Evolutionary conservation across 2,888 invertebrate species (phyloP).

Genomic region (Falcaria lacertinaria): DNA sequence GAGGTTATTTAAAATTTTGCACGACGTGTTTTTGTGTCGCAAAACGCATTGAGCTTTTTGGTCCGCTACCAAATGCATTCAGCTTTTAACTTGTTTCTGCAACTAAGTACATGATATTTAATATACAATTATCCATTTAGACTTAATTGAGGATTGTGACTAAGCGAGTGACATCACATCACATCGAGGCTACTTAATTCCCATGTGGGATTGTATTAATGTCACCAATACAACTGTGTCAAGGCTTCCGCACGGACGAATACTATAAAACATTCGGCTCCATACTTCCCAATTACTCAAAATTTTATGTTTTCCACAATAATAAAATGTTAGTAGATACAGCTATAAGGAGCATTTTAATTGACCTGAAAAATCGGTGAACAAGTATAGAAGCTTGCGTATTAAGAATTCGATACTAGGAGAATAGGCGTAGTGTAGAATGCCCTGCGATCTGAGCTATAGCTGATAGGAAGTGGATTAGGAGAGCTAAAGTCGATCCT

Average conservation of each 20-base stretch:
- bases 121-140: neutral
- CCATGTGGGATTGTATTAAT: conserved; percentile 23
- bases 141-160: neutral
- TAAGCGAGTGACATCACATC: conserved; percentile 15
- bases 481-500: too few relatives aligned
- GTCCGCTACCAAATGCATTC: conserved; percentile 36
- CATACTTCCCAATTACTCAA: conserved; percentile 17
- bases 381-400: too few relatives aligned
- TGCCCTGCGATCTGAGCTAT: too few relatives aligned
- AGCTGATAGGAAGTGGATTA: too few relatives aligned
- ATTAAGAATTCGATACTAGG: too few relatives aligned
- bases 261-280: conserved; percentile 14
- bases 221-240: conserved; percentile 16
- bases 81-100: conserved; percentile 1
- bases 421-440: too few relatives aligned
- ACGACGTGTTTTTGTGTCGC: conserved; percentile 1
- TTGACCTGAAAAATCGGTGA: neutral
- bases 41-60: conserved; percentile 15
- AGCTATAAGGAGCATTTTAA: conserved; percentile 11
- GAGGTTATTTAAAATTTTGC: neutral
- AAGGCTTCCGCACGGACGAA: conserved; percentile 16
- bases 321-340: conserved; percentile 17
- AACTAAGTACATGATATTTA: neutral
- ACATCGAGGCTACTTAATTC: conserved; percentile 4
- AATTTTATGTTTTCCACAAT: conserved; percentile 16